phyloP scores from a whole-genome alignment of 2,888 invertebrate species.

The Gastrophysa polygoni region DNA sequence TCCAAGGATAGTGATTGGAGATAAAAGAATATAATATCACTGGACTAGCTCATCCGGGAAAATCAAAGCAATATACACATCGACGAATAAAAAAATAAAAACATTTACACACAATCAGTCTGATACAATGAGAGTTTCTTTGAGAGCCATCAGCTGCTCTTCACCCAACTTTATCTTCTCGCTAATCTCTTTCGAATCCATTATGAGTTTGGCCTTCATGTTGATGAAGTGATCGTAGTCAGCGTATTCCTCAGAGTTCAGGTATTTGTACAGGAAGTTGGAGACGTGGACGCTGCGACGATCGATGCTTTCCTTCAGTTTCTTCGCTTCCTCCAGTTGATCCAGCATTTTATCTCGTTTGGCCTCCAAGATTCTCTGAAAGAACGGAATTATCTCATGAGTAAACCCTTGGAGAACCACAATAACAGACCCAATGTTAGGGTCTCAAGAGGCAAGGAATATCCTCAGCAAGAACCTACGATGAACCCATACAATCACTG shows the following conservation, averaged over 20 bases:
- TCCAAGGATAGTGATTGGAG: conserved; percentile 33
- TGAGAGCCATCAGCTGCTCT: conserved; percentile 77
- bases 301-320: conserved; percentile 81
- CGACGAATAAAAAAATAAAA: conserved; percentile 31
- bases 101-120: conserved; percentile 48
- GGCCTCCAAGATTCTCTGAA: conserved; percentile 70
- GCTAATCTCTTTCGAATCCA: conserved; percentile 80
- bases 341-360: conserved; percentile 78
- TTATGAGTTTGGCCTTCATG: conserved; percentile 84
- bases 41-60: conserved; percentile 54
- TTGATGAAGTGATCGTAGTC: conserved; percentile 85
- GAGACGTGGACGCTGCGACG: conserved; percentile 75
- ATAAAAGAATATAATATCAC: conserved; percentile 44
- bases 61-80: conserved; percentile 25
- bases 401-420: no score
- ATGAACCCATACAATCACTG: no score
- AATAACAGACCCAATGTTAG: no score
- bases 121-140: conserved; percentile 62
- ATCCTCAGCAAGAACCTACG: no score
- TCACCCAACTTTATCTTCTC: conserved; percentile 84
- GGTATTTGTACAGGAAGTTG: conserved; percentile 71
- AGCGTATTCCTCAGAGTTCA: conserved; percentile 74
- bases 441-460: no score
- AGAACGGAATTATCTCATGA: no score
- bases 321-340: conserved; percentile 83